Evolutionary conservation across 2,888 invertebrate genomes (phyloP).

Genomic region (Strigamia transsilvanica): DNA sequence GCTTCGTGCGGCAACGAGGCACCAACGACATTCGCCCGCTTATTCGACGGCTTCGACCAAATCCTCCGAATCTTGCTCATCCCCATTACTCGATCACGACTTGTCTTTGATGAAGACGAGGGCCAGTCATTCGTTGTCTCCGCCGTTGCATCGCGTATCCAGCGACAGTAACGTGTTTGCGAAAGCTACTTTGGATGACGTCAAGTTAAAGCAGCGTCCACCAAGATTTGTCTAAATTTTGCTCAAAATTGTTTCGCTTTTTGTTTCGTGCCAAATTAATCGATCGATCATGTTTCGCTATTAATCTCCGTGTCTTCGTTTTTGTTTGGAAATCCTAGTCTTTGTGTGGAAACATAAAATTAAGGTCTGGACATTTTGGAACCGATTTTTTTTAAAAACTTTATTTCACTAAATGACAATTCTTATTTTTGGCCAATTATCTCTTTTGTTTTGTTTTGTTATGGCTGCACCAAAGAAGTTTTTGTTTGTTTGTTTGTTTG

Average conservation of each 20-base stretch:
- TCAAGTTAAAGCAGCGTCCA: background rate
- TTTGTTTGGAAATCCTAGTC: too few species aligned
- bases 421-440: too few species aligned
- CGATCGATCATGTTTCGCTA: background rate
- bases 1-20: constrained; percentile 17
- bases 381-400: background rate
- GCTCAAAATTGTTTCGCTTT: background rate
- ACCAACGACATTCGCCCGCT: constrained; percentile 46
- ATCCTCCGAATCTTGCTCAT: constrained; percentile 21
- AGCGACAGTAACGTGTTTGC: constrained; percentile 35
- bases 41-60: constrained; percentile 50
- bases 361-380: too few species aligned
- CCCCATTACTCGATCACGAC: background rate
- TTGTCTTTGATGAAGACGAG: background rate
- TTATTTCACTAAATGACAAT: too few species aligned
- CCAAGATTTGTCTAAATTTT: constrained; percentile 7
- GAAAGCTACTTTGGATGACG: background rate
- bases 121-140: background rate
- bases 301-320: too few species aligned
- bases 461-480: background rate
- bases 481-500: too few species aligned
- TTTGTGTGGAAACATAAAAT: too few species aligned
- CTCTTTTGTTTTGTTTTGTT: too few species aligned
- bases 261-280: background rate
- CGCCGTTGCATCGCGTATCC: background rate